Conservation (phyloP, 2,888 invertebrate genomes). For the Glyphotaelius pellucidus region DNA sequence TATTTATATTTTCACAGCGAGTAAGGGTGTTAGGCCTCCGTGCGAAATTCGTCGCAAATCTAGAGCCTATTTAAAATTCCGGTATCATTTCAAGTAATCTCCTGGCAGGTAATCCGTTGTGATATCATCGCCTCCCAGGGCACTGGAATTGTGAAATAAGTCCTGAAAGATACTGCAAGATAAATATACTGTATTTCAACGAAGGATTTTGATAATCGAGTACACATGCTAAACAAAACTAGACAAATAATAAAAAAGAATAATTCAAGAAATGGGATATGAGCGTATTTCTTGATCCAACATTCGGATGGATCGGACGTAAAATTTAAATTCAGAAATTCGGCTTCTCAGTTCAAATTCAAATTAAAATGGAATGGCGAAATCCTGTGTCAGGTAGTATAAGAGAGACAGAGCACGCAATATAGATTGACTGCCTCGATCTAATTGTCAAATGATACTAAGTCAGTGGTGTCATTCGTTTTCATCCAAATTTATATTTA, state of each 20-base stretch:
- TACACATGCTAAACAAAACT: background rate
- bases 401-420: too few relatives aligned
- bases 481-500: too few relatives aligned
- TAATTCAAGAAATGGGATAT: too few relatives aligned
- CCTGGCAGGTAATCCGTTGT: constrained; percentile 11
- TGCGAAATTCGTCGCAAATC: background rate
- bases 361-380: too few relatives aligned
- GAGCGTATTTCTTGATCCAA: too few relatives aligned
- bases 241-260: background rate
- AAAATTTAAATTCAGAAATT: too few relatives aligned
- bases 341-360: too few relatives aligned
- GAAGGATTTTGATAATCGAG: background rate
- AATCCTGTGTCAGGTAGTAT: too few relatives aligned
- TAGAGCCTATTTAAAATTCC: constrained; percentile 10
- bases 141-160: background rate
- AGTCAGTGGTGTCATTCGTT: too few relatives aligned
- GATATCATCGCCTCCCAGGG: background rate
- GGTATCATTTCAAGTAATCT: constrained; percentile 14
- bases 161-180: background rate
- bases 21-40: background rate
- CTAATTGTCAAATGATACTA: too few relatives aligned
- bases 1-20: background rate
- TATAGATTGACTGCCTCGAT: too few relatives aligned
- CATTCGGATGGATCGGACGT: too few relatives aligned
- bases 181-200: background rate